Percentiles rank a stretch among this genome's conserved stretches.
These are phyloP conservation scores for Delichon dasypus DNA, from an alignment of 2,797 vertebrate species.

Conservation along the genomic window DNA sequence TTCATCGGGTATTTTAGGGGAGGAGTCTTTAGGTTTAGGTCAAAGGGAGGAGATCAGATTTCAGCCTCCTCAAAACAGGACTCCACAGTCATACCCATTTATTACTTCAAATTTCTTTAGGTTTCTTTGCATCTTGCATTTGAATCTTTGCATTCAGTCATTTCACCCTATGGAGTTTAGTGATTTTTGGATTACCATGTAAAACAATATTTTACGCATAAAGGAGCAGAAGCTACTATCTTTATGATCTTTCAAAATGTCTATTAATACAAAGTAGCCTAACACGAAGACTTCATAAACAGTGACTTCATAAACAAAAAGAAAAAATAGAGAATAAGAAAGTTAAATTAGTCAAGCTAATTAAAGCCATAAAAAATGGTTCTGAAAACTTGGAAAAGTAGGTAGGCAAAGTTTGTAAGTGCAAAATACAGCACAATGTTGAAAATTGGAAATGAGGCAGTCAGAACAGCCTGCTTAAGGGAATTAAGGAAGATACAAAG, in stretches of 20 bases:
- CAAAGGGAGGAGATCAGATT: no score
- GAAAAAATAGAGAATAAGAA: rapidly evolving
- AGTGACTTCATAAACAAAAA: neutral
- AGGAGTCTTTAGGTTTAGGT: no score
- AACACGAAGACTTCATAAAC: neutral
- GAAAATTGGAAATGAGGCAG: neutral
- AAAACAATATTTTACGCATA: neutral
- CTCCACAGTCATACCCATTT: neutral
- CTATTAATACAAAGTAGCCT: neutral
- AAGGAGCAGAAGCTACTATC: neutral
- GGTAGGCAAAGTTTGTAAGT: neutral
- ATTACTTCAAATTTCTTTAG: neutral
- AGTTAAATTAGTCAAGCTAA: neutral
- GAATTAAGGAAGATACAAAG: neutral
- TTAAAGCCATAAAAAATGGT: neutral
- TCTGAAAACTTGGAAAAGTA: neutral
- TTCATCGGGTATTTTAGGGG: no score
- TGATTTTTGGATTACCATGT: neutral
- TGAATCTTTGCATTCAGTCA: neutral
- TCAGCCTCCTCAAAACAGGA: no score
- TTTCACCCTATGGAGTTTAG: neutral
- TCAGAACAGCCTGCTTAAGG: neutral
- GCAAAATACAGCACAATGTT: neutral
- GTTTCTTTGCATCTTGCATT: neutral
- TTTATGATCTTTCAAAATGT: neutral